These are phyloP conservation scores for Archivesica marissinica DNA, from an alignment of 1,140 invertebrate genomes.

Conservation along the genomic window DNA sequence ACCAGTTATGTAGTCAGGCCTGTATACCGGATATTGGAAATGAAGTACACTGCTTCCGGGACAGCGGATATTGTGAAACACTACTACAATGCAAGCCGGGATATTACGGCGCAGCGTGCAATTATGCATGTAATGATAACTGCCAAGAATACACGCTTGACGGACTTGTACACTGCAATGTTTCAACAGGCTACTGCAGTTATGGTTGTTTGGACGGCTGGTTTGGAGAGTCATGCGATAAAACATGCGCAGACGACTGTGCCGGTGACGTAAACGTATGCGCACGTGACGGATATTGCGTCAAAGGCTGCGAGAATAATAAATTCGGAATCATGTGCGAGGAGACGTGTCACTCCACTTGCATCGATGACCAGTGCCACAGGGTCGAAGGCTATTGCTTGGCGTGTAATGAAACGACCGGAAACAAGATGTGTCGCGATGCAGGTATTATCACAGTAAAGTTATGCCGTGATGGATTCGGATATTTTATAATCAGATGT, in stretches of 20 bases:
- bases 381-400: neutral
- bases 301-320: neutral
- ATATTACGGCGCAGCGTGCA: neutral
- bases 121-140: neutral
- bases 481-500: no score
- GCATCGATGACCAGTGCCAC: slow-evolving; percentile 40
- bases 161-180: neutral
- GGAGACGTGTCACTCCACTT: slow-evolving; percentile 1
- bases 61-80: neutral
- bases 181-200: neutral
- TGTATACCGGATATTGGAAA: neutral
- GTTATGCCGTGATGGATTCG: no score
- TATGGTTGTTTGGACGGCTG: slow-evolving; percentile 3
- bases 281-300: slow-evolving; percentile 1
- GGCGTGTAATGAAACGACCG: neutral
- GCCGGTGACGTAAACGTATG: neutral
- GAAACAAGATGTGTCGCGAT: neutral
- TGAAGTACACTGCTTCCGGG: neutral
- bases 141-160: neutral
- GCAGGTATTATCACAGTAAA: no score
- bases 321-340: neutral
- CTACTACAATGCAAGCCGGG: neutral
- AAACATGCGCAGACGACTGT: slow-evolving; percentile 6
- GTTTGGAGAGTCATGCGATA: neutral
- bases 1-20: neutral